These are phyloP conservation scores for Drosophila multiciliata DNA, from an alignment of 2,888 invertebrate genomes.

Conservation along the genomic window DNA sequence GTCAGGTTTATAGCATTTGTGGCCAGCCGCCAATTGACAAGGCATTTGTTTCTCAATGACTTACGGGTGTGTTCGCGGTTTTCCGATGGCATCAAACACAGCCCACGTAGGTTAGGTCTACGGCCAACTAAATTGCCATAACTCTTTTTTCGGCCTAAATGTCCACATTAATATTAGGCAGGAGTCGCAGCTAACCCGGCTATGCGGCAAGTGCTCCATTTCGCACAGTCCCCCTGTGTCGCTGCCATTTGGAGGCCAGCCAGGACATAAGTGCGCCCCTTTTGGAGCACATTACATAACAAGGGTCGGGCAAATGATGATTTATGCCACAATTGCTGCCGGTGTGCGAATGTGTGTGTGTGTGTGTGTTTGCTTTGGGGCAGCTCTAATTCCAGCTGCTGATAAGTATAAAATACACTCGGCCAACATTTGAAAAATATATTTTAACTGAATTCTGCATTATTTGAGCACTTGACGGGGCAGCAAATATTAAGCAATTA, in stretches of 20 bases:
- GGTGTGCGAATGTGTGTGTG: not conserved
- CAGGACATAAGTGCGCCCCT: conserved; percentile 50
- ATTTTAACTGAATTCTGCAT: conserved; percentile 52
- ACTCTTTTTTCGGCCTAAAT: conserved; percentile 30
- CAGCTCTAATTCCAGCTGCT: conserved; percentile 6
- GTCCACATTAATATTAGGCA: conserved; percentile 24
- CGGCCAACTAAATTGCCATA: conserved; percentile 33
- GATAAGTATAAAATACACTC: conserved; percentile 30
- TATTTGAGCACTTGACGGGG: conserved; percentile 45
- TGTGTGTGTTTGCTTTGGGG: not conserved
- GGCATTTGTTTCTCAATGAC: conserved; percentile 58
- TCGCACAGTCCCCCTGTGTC: not conserved
- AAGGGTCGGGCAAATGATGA: conserved; percentile 69
- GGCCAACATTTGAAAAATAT: conserved; percentile 54
- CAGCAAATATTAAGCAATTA: conserved; percentile 48
- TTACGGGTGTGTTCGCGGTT: conserved; percentile 42
- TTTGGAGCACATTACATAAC: conserved; percentile 47
- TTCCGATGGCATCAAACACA: not conserved
- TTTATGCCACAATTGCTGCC: conserved; percentile 60
- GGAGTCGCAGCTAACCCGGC: conserved; percentile 6
- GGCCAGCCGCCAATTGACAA: conserved; percentile 76
- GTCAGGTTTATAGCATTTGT: conserved; percentile 77
- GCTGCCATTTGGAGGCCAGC: conserved; percentile 19
- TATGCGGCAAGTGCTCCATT: conserved; percentile 14
- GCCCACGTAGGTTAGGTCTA: not conserved